Base-by-base conservation (phyloP, 2,888 invertebrate species). In the Aromia moschata region DNA sequence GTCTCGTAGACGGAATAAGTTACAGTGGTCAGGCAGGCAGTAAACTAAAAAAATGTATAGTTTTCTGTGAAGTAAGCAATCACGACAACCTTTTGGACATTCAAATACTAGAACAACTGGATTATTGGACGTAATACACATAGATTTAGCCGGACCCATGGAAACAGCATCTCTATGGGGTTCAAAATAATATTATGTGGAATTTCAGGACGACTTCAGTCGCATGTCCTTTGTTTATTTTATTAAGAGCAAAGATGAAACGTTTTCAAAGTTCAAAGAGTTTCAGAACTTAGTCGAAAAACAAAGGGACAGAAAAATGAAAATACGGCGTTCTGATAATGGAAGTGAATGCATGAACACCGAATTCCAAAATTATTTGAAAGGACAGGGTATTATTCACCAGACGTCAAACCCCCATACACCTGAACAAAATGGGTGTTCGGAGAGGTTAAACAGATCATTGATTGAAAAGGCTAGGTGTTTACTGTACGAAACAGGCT, bases 381-480 rank as follows among this genome's bases (percentile, higher is more conserved):
- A 40, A 30, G 30, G 56, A n/a, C 58, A 62, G 18, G 60, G 64
- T 1, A 67, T 67, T 11, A 16, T 30, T 12, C 40, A 60, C 1
- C 16, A 62, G 38, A 62, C 59, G 41, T 65, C 61, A 2, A 37
- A 58, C n/a, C 25, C 52, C 7, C 18, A 56, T 11, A 61, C 43
- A 12, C 62, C 62, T 11, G 36, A 62, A 20, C 64, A 67, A 41
- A 67, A 67, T 55, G 62, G 60, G 9, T 40, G 58, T 14, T 56
- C 62, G 4, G 60, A 67, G 46, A 31, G 62, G 16, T 58, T 40
- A 11, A 64, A 62, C 14, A 30, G 62, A 14, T 58, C 62, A 5
- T 38, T 62, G 14, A 38, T 65, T 54, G 59, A 65, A 9, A 61
- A 56, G 41, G 56, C 57, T 7, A 54, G 64, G 56, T 66, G 61